Evolutionary conservation across 1,140 invertebrate species (phyloP).

Genomic region (Philotrypesis tridentata): DNA sequence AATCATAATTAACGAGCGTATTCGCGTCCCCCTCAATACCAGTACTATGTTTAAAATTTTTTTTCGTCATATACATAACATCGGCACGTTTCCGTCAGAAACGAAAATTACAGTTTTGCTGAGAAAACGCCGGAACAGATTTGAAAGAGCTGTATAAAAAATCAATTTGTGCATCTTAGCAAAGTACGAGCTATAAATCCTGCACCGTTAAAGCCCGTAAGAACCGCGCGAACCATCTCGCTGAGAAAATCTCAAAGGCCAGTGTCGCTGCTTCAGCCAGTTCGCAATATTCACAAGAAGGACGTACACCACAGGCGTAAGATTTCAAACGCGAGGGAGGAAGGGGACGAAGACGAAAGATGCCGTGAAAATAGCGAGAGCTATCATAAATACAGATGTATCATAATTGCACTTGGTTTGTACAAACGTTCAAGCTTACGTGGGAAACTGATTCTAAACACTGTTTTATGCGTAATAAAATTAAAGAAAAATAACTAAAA

Average conservation of each 20-base stretch:
- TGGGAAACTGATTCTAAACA: too few relatives aligned
- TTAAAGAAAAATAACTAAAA: too few relatives aligned
- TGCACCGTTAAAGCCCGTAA: not conserved
- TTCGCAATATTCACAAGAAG: slow-evolving; percentile 1
- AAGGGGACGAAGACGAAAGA: not conserved
- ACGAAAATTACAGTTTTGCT: not conserved
- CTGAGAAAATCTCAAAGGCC: not conserved
- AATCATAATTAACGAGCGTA: too few relatives aligned
- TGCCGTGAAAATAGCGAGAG: not conserved
- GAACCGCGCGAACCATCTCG: not conserved
- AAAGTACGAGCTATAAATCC: not conserved
- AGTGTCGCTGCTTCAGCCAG: slow-evolving; percentile 1
- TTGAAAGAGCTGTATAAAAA: not conserved
- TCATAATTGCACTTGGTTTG: too few relatives aligned
- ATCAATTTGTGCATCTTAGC: not conserved
- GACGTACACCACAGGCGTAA: not conserved
- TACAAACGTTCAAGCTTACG: not conserved
- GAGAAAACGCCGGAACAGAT: not conserved
- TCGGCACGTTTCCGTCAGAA: too few relatives aligned
- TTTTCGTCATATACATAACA: too few relatives aligned
- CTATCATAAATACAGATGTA: not conserved
- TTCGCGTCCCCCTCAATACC: too few relatives aligned
- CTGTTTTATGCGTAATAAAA: too few relatives aligned
- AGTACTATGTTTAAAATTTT: too few relatives aligned
- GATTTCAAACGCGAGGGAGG: slow-evolving; percentile 5